Evolutionary conservation across 2,888 invertebrate species (phyloP).

Genomic region (Chymomyza fuscimana): DNA sequence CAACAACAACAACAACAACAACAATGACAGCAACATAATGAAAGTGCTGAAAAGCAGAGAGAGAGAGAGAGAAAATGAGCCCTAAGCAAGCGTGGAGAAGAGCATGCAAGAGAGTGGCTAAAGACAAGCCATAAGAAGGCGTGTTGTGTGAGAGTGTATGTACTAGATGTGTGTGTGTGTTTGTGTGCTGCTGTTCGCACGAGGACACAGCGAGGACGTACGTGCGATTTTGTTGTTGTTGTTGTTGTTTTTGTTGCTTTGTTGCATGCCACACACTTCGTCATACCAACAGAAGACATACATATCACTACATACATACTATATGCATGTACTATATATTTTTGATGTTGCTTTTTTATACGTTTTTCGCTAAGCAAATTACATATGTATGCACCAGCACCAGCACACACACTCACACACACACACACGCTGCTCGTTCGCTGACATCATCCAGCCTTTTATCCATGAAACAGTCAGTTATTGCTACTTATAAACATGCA

Average conservation of each 20-base stretch:
- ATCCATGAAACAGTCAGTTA: conserved; percentile 11
- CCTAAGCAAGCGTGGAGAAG: not conserved
- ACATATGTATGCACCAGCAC: conserved; percentile 6
- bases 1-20: conserved; percentile 20
- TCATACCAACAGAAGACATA: conserved; percentile 21
- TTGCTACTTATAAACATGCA: conserved; percentile 16
- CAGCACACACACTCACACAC: conserved; percentile 20
- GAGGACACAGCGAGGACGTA: conserved; percentile 70
- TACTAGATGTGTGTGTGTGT: conserved; percentile 9
- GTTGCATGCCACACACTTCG: conserved; percentile 47
- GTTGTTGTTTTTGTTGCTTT: conserved; percentile 35
- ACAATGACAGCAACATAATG: not conserved
- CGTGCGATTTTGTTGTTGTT: conserved; percentile 53
- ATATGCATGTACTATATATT: conserved; percentile 1
- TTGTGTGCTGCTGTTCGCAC: conserved; percentile 40
- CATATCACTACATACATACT: conserved; percentile 13
- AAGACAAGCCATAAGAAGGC: conserved; percentile 32
- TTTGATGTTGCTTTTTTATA: not conserved
- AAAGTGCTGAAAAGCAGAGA: conserved; percentile 3
- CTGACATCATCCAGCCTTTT: conserved; percentile 64
- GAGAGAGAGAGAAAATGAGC: conserved; percentile 13
- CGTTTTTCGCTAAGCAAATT: conserved; percentile 7
- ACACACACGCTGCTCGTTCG: conserved; percentile 45
- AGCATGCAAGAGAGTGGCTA: conserved; percentile 33
- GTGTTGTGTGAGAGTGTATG: conserved; percentile 39